Base-by-base conservation (phyloP, 2,888 invertebrate genomes). In the Spodoptera littoralis region DNA sequence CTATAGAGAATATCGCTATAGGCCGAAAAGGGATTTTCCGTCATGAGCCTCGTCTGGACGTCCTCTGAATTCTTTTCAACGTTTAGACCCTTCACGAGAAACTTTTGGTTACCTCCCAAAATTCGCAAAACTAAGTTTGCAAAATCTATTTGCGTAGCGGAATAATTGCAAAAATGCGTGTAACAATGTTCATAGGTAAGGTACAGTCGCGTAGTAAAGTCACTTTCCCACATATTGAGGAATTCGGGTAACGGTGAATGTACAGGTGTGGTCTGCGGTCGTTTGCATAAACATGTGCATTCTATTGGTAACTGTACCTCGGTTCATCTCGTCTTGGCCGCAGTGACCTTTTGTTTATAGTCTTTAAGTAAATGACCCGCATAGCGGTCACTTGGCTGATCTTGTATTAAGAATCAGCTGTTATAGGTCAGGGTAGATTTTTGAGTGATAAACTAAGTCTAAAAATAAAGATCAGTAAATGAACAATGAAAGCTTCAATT, bases 231-330 rank as follows among this genome's bases (percentile, higher is more conserved):
- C 63, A 75, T 65, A 51, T 65, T 60, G 66, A 44, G 67, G 78
- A 80, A 80, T 80, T 79, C 52, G 73, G 62, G 45, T 79, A 80
- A 76, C 79, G 79, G 79, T 78, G 60, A 76, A 79, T 76, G 60
- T 60, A 71, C 73, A 77, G 77, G 75, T 70, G 70, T 58, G 76
- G 61, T 9, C 56, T 68, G 70, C 56, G 76, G 61, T 9, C 56
- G 62, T 65, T 75, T 72, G 77, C 79, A 76, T 77, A 69, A 72
- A 65, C 67, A 72, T 75, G 69, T 76, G 74, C 74, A 76, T 71
- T 71, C 70, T 77, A 70, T 78, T 51, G 63, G 64, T 75, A 77
- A 79, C 79, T 75, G 79, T 75, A 73, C 52, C 55, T 56, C 48
- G 59, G 55, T 53, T 70, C 78, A 76, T 76, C 74, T 72, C 27